Base-by-base conservation (phyloP, 1,140 invertebrate species). In the Penaeus japonicus region DNA sequence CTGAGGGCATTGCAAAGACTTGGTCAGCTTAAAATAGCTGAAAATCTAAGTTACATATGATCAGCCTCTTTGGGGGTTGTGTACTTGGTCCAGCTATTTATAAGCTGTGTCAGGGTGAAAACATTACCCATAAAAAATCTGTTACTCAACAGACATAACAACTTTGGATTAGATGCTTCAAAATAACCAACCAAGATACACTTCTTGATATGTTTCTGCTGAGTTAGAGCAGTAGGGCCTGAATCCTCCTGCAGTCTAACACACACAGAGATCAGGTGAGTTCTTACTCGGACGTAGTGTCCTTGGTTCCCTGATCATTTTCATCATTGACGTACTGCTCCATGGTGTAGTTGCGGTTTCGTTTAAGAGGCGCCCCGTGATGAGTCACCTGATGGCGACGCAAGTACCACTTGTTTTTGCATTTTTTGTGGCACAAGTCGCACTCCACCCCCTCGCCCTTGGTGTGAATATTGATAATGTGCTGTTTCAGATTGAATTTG, bases 361-460 rank as follows among this genome's bases (percentile, higher is more conserved):
- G 79, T 53, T 90, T 90, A 55, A 92, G 89, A 39, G 91, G 91
- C 47, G 91, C 91, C 79, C 90, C 90, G 79, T 92, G 91, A 55
- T 90, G 90, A 53, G 90, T 91, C 57, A 92, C 91, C 86, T 92
- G 91, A 77, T 92, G 91, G n/a, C 91, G 90, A 3, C 91, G 88
- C 77, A 91, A 82, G 89, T 92, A 92, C 91, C 91, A 91, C 89
- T 91, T 91, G 86, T 92, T 92, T 85, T 91, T 91, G 65, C 91
- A 91, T 47, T 90, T 89, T 87, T 91, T 91, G 75, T 91, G 88
- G 89, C 91, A 92, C 62, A 90, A 75, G 65, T 90, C 85, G 87
- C 91, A 92, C 81, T 91, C 88, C 87, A 91, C 87, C 78, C 90
- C 90, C 85, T 90, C 90, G 54, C 90, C 89, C 80, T 90, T 89